These are phyloP conservation scores for Suncus etruscus DNA, from an alignment of 2,113 vertebrate genomes.

Conservation along the genomic window DNA sequence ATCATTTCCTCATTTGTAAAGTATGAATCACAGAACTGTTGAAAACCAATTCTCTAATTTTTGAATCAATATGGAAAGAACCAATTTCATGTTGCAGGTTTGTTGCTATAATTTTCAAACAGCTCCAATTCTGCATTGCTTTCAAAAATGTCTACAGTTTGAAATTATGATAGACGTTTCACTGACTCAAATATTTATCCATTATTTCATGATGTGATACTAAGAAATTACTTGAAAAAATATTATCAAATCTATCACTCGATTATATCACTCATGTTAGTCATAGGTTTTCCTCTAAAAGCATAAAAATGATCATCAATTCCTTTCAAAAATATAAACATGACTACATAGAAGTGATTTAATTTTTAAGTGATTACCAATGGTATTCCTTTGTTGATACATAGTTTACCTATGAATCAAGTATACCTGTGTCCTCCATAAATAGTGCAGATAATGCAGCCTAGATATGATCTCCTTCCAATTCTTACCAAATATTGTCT, in stretches of 20 bases:
- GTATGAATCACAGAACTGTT: constrained; percentile 15
- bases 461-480: neutral
- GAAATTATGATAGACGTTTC: constrained; percentile 16
- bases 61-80: constrained; percentile 48
- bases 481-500: neutral
- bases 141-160: neutral
- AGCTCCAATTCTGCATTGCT: constrained; percentile 16
- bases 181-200: constrained; percentile 19
- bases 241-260: neutral
- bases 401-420: neutral
- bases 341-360: neutral
- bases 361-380: neutral
- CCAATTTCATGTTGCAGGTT: constrained; percentile 5
- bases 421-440: neutral
- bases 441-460: neutral
- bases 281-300: neutral
- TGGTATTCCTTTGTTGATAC: neutral
- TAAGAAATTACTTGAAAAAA: neutral
- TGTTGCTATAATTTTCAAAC: constrained; percentile 21
- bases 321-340: constrained; percentile 12
- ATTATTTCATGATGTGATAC: constrained; percentile 1
- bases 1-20: constrained; percentile 48
- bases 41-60: constrained; percentile 30
- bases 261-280: neutral
- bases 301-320: neutral